phyloP scores from a whole-genome alignment of 1,140 invertebrate genomes.

The Oryzaephilus surinamensis region DNA sequence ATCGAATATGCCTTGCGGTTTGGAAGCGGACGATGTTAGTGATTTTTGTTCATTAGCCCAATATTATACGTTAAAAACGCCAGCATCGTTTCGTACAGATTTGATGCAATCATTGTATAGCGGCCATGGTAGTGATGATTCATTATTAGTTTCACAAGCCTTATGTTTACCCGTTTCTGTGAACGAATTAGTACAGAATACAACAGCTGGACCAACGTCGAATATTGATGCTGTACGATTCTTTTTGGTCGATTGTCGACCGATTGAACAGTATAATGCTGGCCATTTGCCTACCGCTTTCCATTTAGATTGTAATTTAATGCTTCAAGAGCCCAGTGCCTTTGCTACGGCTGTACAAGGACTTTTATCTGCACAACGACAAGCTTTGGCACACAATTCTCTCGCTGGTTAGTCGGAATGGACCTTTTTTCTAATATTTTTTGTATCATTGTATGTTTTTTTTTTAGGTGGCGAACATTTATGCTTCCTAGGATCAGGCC shows the following conservation, averaged over 20 bases:
- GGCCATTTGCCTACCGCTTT: constrained; percentile 95
- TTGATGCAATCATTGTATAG: constrained; percentile 39
- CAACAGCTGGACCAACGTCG: constrained; percentile 38
- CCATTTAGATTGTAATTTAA: constrained; percentile 93
- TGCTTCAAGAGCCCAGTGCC: constrained; percentile 90
- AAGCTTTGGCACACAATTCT: constrained; percentile 79
- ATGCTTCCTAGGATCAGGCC: constrained; percentile 93
- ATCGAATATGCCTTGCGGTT: constrained; percentile 64
- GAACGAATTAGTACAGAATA: constrained; percentile 70
- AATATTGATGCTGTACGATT: constrained; percentile 64
- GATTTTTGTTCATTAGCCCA: constrained; percentile 94
- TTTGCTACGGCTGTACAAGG: constrained; percentile 94
- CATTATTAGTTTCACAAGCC: constrained; percentile 62
- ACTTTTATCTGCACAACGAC: constrained; percentile 77
- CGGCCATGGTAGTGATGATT: constrained; percentile 35
- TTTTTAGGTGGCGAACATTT: constrained; percentile 75
- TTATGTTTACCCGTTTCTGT: constrained; percentile 90
- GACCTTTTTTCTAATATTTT: neutral
- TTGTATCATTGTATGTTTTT: neutral
- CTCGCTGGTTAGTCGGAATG: constrained; percentile 57
- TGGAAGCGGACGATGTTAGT: constrained; percentile 89
- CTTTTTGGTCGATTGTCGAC: constrained; percentile 94
- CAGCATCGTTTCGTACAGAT: constrained; percentile 79
- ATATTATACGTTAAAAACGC: constrained; percentile 88
- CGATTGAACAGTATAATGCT: constrained; percentile 92